Percentiles rank a stretch among this genome's conserved stretches.
Evolutionary conservation across 2,797 vertebrate genomes (phyloP).

Genomic region (Dermochelys coriacea): DNA sequence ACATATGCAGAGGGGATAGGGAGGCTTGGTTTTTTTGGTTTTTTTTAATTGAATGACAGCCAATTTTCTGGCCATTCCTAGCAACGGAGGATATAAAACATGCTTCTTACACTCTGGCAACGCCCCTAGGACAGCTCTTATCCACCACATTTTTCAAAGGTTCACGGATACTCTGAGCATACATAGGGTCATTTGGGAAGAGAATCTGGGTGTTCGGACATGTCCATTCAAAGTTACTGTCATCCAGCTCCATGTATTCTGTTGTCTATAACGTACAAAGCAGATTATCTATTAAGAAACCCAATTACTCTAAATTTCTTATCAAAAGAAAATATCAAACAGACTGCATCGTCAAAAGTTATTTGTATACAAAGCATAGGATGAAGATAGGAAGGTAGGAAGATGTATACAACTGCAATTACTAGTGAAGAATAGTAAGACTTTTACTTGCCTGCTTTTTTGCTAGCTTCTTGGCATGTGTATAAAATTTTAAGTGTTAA

Average conservation of each 20-base stretch:
- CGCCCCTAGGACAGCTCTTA: conserved; percentile 93
- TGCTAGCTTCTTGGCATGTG: neutral
- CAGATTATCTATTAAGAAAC: neutral
- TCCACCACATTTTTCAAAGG: conserved; percentile 96
- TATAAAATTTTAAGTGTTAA: neutral
- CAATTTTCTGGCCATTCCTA: neutral
- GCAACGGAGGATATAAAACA: neutral
- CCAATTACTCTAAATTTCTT: neutral
- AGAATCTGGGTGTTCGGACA: conserved; percentile 98
- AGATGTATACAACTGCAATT: neutral
- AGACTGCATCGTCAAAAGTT: neutral
- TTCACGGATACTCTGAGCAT: conserved; percentile 93
- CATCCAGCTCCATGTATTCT: conserved; percentile 90
- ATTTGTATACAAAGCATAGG: neutral
- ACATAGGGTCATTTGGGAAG: conserved; percentile 95
- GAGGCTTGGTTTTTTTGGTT: neutral
- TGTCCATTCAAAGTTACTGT: conserved; percentile 98
- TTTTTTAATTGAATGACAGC: neutral
- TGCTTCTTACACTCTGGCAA: conserved; percentile 86
- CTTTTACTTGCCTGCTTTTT: neutral
- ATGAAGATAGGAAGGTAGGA: neutral
- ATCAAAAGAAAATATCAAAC: neutral
- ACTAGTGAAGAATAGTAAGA: neutral
- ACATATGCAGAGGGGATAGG: no score
- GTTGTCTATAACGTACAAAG: conserved; percentile 76